Conservation (phyloP, 2,888 invertebrate species). For the Ormia ochracea region DNA sequence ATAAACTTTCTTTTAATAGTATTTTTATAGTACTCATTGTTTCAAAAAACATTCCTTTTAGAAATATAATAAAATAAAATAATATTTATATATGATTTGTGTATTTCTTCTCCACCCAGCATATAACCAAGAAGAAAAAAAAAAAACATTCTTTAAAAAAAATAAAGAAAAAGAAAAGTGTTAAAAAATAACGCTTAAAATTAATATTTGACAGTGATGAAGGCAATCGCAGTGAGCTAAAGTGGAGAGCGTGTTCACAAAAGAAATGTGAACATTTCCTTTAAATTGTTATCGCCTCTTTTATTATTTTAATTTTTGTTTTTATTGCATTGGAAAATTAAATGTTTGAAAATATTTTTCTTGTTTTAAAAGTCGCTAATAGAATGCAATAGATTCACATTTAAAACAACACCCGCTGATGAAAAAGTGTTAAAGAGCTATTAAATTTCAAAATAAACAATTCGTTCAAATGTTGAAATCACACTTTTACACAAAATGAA, state of each 20-base stretch:
- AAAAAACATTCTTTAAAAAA: conserved; percentile 1
- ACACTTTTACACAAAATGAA: not conserved
- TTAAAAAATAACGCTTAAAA: conserved; percentile 51
- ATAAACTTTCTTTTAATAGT: conserved; percentile 50
- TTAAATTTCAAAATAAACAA: conserved; percentile 58
- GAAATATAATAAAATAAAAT: conserved; percentile 2
- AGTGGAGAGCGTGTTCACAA: conserved; percentile 5
- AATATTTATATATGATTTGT: conserved; percentile 29
- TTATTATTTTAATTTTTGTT: conserved; percentile 31
- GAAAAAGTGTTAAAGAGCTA: conserved; percentile 55
- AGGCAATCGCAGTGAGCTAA: conserved; percentile 45
- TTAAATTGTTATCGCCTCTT: not conserved
- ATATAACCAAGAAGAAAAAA: conserved; percentile 1
- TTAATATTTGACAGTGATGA: conserved; percentile 57
- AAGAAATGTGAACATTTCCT: conserved; percentile 3
- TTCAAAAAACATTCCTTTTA: conserved; percentile 7
- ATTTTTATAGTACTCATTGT: conserved; percentile 19
- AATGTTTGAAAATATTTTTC: conserved; percentile 26
- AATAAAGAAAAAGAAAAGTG: conserved; percentile 25
- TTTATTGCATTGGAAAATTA: conserved; percentile 21
- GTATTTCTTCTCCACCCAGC: conserved; percentile 10
- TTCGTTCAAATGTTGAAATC: conserved; percentile 16
- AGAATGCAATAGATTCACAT: not conserved
- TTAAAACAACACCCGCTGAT: conserved; percentile 43
- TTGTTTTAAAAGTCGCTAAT: conserved; percentile 9